Evolutionary conservation across 1,140 invertebrate genomes (phyloP), one percentile per base, ranked within the genome.

Genomic region (Grapholita molesta): DNA sequence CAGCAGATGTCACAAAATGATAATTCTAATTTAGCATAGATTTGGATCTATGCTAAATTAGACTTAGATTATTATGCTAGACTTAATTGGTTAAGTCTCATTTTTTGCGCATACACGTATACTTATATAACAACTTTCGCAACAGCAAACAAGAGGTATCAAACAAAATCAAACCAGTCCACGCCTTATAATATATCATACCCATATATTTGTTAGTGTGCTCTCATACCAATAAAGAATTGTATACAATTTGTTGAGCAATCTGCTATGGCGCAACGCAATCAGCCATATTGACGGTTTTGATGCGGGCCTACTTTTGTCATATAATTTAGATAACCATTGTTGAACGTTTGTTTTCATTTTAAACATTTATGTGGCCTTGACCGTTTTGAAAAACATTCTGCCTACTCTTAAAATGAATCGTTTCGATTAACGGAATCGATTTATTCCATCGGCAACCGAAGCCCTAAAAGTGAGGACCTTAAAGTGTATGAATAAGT

Each of bases 151-250:
- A n/a, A n/a, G 70, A 74, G 75, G 72, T 79, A 79, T 81, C 79
- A 82, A 76, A 80, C 71, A 70, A 74, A 76, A 80, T 81, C 79
- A 74, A 78, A 78, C 79, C 70, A 68, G 75, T 80, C 73, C 70
- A 52, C 73, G 70, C 75, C 71, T 78, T 77, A 76, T 82, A 75
- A 83, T 79, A 81, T 81, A 78, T 80, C 68, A 71, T 82, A 71
- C 66, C 81, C 80, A 80, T 85, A 80, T 85, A 83, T 82, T 74
- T 69, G 75, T 73, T 67, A 73, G 57, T 77, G 69, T 69, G 70
- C 35, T 72, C 72, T 75, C 66, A 74, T 68, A n/a, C n/a, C n/a
- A n/a, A n/a, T n/a, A 75, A 77, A 76, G 66, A 67, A 65, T 61
- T 65, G 65, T 71, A 48, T 21, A 38, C 35, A 38, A 38, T 38